A percentile compares a stretch with the other conserved stretches of the same genome.
Evolutionary conservation across 2,888 invertebrate species (phyloP).

Genomic region (Apodemia zela): DNA sequence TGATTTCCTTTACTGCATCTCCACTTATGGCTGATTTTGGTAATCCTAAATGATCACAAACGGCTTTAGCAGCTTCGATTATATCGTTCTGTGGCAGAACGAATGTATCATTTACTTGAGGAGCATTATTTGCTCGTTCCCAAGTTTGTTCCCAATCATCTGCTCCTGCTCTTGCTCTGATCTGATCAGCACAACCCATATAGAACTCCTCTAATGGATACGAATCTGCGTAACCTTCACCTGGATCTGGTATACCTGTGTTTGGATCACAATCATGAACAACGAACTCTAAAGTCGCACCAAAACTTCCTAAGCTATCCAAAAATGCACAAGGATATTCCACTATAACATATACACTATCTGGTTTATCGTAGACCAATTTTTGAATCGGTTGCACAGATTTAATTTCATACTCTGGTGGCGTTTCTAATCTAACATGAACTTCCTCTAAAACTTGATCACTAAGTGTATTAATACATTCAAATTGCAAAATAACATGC

Average conservation of each 20-base stretch:
- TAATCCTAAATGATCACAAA: conserved; percentile 63
- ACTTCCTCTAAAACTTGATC: conserved; percentile 97
- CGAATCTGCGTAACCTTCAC: conserved; percentile 98
- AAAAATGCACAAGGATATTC: conserved; percentile 77
- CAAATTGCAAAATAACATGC: conserved; percentile 96
- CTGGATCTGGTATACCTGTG: conserved; percentile 95
- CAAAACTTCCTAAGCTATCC: conserved; percentile 90
- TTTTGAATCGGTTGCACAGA: conserved; percentile 86
- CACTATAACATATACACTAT: conserved; percentile 91
- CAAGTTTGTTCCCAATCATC: conserved; percentile 84
- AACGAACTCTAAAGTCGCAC: conserved; percentile 93
- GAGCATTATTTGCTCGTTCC: conserved; percentile 84
- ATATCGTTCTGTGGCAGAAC: conserved; percentile 83
- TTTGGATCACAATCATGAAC: conserved; percentile 98
- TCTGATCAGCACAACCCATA: conserved; percentile 63
- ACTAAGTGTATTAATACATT: conserved; percentile 96
- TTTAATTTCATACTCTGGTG: conserved; percentile 88
- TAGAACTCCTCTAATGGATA: conserved; percentile 94
- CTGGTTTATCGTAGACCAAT: conserved; percentile 92
- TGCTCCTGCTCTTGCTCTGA: conserved; percentile 48
- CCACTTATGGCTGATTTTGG: conserved; percentile 56
- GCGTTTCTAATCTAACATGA: conserved; percentile 90
- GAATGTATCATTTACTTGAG: conserved; percentile 95
- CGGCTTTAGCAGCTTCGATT: conserved; percentile 58
- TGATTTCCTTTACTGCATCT: conserved; percentile 64